Base-by-base conservation (phyloP, 2,113 vertebrate species). In the Sterna hirundo region DNA sequence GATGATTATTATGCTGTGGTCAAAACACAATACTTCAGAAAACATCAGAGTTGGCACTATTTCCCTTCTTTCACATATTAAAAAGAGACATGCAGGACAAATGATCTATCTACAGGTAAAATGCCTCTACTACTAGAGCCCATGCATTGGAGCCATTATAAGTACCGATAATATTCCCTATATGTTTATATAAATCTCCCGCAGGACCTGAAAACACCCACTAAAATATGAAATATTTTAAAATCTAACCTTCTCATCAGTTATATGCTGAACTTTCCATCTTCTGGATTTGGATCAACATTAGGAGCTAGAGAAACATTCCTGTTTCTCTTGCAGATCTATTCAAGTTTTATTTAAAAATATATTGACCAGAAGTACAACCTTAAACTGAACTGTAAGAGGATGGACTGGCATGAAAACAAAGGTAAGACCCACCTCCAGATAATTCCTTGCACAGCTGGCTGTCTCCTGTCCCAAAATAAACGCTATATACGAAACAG, bases 401-500 rank as follows among this genome's bases (percentile, higher is more conserved):
- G 29, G 15, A 88, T 9, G 27, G 57, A 85, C 40, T 19, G 23
- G 8, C 40, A 68, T 7, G 26, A 61, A 94, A 86, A 54, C 11
- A 68, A 65, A 71, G n/a, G 7, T 36, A 83, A 57, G 12, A 68
- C 23, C 10, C 15, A 3, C 8, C 15, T 40, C n/a, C 61, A 42
- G 57, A n/a, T 54, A 83, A 89, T 20, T 61, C 49, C 61, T 54
- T 51, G 30, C 29, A 14, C 5, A 9, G 64, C 21, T 68, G 84
- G 11, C 42, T 81, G 26, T 78, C 54, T 34, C 17, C 25, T 11
- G 47, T 11, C 40, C 16, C 7, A 2, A 87, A 68, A 17, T n/a
- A 83, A 92, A 47, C 4, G 0, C 23, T 30, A 22, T 6, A 22
- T 17, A 46, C 0, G 0, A 60, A 49, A 46, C 0, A 27, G 40